phyloP scores from a whole-genome alignment of 2,888 invertebrate genomes.

The Venusia cambrica region DNA sequence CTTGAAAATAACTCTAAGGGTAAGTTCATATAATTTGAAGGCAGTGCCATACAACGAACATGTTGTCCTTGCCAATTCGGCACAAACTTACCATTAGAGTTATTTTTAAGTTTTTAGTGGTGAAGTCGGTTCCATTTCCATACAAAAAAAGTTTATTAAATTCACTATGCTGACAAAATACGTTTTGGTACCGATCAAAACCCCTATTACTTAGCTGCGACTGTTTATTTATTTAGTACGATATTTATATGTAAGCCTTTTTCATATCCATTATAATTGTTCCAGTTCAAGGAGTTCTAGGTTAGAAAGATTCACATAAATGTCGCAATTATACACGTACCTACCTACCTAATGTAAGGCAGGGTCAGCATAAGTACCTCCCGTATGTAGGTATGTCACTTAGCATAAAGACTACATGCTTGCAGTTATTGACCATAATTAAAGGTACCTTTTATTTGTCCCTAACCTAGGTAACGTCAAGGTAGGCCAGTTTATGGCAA shows the following conservation, averaged over 20 bases:
- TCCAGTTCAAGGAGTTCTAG: slow-evolving; percentile 12
- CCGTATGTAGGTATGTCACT: slow-evolving; percentile 6
- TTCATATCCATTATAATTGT: slow-evolving; percentile 3
- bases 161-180: no score
- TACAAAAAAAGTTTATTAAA: no score
- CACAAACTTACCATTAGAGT: no score
- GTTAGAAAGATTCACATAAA: slow-evolving; percentile 10
- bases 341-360: slow-evolving; percentile 8
- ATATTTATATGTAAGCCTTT: slow-evolving; percentile 11
- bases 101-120: no score
- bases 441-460: slow-evolving; percentile 3
- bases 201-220: no score
- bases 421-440: slow-evolving; percentile 4
- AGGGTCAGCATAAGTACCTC: slow-evolving; percentile 11
- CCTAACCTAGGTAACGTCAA: slow-evolving; percentile 18
- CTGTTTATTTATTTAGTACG: not conserved
- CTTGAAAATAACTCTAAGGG: no score
- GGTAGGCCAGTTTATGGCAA: slow-evolving; percentile 17
- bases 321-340: slow-evolving; percentile 8
- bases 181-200: no score
- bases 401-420: slow-evolving; percentile 2
- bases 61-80: no score
- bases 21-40: no score
- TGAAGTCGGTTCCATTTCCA: no score
- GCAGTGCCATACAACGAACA: no score